phyloP scores from a whole-genome alignment of 2,797 vertebrate species.

The Bryconaethiops microstoma region DNA sequence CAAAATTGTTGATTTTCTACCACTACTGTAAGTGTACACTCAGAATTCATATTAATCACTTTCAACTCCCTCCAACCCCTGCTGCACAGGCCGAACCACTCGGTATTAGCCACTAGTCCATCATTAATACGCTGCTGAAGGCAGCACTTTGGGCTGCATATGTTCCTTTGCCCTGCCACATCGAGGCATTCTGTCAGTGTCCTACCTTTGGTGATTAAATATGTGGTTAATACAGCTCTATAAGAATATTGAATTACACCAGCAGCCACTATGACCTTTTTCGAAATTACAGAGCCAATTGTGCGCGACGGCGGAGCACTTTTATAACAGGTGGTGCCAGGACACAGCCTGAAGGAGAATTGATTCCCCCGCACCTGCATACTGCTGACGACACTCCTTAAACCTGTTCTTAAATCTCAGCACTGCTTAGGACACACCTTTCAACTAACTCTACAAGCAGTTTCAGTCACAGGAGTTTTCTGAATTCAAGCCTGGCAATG shows the following conservation, averaged over 20 bases:
- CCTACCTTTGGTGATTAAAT: conserved; percentile 77
- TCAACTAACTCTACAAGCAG: background rate
- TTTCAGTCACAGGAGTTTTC: background rate
- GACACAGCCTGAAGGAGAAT: conserved; percentile 71
- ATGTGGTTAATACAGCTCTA: conserved; percentile 78
- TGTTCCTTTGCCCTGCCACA: conserved; percentile 56
- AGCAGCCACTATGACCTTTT: conserved; percentile 81
- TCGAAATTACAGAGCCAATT: conserved; percentile 80
- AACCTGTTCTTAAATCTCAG: conserved; percentile 55
- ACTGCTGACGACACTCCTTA: conserved; percentile 61
- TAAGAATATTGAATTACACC: conserved; percentile 81
- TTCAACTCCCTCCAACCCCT: background rate
- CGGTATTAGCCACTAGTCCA: conserved; percentile 15
- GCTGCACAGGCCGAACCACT: conserved; percentile 9
- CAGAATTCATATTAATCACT: background rate
- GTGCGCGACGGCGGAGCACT: conserved; percentile 73
- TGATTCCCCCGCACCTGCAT: conserved; percentile 64
- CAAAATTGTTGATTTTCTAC: conserved; percentile 27
- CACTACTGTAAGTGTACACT: background rate
- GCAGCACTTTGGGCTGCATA: conserved; percentile 39
- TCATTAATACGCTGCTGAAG: conserved; percentile 46
- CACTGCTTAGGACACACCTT: background rate
- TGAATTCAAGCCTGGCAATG: background rate
- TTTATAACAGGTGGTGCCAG: conserved; percentile 75
- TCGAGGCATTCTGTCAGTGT: conserved; percentile 64